A percentile compares a stretch with the other conserved stretches of the same genome.
Evolutionary conservation across 2,888 invertebrate genomes (phyloP).

Genomic region (Chymomyza fuscimana): DNA sequence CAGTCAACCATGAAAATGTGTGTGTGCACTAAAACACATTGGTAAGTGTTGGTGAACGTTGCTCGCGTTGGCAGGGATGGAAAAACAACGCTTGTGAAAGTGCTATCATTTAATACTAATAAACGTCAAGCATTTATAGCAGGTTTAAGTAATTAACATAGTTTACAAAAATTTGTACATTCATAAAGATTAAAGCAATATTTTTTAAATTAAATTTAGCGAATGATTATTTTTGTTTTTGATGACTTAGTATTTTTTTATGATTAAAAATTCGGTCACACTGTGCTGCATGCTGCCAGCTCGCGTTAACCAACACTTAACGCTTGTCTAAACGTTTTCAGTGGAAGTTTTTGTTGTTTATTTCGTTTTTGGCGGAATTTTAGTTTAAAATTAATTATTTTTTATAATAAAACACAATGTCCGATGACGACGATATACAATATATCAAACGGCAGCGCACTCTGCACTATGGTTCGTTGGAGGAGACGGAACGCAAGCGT

Average conservation of each 20-base stretch:
- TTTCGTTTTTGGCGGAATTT: slow-evolving; percentile 65
- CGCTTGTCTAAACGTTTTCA: slow-evolving; percentile 57
- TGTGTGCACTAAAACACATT: background rate
- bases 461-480: slow-evolving; percentile 94
- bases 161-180: too few relatives aligned
- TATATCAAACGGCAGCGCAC: slow-evolving; percentile 88
- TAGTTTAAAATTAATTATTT: slow-evolving; percentile 70
- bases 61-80: background rate
- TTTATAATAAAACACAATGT: slow-evolving; percentile 81
- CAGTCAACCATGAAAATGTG: slow-evolving; percentile 10
- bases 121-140: background rate
- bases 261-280: background rate
- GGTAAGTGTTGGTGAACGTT: background rate
- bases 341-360: slow-evolving; percentile 62
- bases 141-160: too few relatives aligned
- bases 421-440: slow-evolving; percentile 88
- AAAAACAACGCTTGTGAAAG: slow-evolving; percentile 31
- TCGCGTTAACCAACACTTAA: slow-evolving; percentile 20
- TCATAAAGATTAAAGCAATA: too few relatives aligned
- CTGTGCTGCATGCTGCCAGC: background rate
- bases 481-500: slow-evolving; percentile 89
- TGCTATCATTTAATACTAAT: background rate
- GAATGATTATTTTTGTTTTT: background rate
- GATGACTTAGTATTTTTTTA: background rate
- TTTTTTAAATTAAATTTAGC: background rate